Conservation (phyloP, 2,888 invertebrate genomes). For the Azorinus chamasolen region DNA sequence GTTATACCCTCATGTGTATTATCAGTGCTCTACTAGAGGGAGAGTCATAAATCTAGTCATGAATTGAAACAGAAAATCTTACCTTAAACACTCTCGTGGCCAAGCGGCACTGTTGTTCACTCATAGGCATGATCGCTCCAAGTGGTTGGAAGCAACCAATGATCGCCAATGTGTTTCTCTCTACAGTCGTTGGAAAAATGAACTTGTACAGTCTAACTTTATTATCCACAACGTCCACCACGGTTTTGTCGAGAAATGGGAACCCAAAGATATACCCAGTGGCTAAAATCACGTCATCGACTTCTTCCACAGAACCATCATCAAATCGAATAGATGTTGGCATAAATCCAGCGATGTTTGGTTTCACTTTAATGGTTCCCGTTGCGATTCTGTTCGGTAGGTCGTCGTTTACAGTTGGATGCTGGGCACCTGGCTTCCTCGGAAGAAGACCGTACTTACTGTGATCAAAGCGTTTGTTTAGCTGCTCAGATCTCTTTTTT, state of each 20-base stretch:
- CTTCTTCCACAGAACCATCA: constrained; percentile 77
- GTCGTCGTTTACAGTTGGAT: constrained; percentile 86
- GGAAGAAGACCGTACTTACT: constrained; percentile 85
- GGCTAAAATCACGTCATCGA: constrained; percentile 85
- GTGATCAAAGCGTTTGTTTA: constrained; percentile 85
- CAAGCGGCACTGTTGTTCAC: constrained; percentile 87
- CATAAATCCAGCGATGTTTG: constrained; percentile 78
- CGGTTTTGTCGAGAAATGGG: constrained; percentile 85
- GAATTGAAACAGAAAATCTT: constrained; percentile 2
- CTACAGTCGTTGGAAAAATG: constrained; percentile 85
- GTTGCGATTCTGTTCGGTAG: constrained; percentile 85
- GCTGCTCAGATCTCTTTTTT: constrained; percentile 7
- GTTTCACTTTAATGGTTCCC: constrained; percentile 84
- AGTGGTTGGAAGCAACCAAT: constrained; percentile 87
- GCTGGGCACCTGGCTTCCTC: constrained; percentile 73
- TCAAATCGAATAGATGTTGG: constrained; percentile 79
- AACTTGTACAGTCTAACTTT: constrained; percentile 86
- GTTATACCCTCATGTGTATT: no score
- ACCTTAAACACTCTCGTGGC: constrained; percentile 85
- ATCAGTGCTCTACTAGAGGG: no score
- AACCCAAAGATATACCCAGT: constrained; percentile 87
- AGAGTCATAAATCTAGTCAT: no score
- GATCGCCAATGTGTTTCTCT: constrained; percentile 85
- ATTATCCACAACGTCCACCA: constrained; percentile 77
- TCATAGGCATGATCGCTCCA: constrained; percentile 87